Base-by-base conservation (phyloP, 2,888 invertebrate species). In the Yponomeuta malinellus region DNA sequence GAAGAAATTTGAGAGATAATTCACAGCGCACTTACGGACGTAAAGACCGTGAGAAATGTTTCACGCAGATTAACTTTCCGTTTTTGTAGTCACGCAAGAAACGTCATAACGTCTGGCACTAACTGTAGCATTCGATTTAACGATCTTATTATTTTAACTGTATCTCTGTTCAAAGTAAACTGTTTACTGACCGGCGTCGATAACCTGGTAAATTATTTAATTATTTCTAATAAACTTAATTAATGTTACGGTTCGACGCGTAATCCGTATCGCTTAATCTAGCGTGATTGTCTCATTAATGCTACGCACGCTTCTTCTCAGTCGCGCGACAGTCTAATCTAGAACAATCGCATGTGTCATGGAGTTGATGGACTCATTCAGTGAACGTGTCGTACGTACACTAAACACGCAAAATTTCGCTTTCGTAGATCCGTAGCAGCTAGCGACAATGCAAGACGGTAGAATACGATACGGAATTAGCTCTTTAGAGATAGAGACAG, bases 31-130 rank as follows among this genome's bases (percentile, higher is more conserved):
- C 33, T 31, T n/a, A 63, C 33, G 5, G 23, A 48, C 75, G 79
- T 80, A 80, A 81, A 76, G 78, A 86, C 83, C 89, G 90, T 90
- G 90, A 87, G 90, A 90, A 90, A 85, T 82, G 81, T 80, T 85
- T 79, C 82, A 78, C 81, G 81, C 79, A 81, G 85, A 84, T 85
- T 82, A 85, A 86, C 85, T 89, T 85, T 86, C 84, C 83, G 83
- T 82, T 80, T 83, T 87, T 86, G 86, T 79, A 81, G 83, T 83
- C 88, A 88, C 83, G 88, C 88, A 80, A 87, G 81, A 83, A 81
- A 83, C 48, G 9, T 33, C 31, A 33, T 69, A 63, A 69, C 63
- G 63, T 9, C 68, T 29, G 68, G 43, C n/a, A 10, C n/a, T 48
- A 48, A 23, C 48, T 48, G 12, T 8, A 48, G n/a, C 2, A 15